These are phyloP conservation scores for Rambutsinella grinnellia DNA, from an alignment of 2,888 invertebrate species.

Conservation along the genomic window DNA sequence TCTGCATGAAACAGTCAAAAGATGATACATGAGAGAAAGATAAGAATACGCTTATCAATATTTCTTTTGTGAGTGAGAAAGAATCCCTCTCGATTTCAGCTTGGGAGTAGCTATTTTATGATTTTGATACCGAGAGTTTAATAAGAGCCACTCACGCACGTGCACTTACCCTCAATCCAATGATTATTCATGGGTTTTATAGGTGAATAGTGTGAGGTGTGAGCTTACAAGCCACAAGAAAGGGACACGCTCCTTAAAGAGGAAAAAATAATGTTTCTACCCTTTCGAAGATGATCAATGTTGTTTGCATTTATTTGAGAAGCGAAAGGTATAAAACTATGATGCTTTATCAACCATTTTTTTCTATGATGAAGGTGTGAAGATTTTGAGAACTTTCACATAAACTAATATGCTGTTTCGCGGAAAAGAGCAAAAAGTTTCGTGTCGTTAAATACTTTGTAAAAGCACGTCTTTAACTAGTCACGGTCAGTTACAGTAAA, in stretches of 20 bases:
- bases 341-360: too few relatives aligned
- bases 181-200: neutral
- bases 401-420: neutral
- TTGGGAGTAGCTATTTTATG: neutral
- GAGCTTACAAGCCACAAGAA: neutral
- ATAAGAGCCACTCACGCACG: conserved; percentile 19
- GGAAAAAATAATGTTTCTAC: too few relatives aligned
- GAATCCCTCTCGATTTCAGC: neutral
- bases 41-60: too few relatives aligned
- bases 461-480: neutral
- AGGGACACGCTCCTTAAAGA: neutral
- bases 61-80: neutral
- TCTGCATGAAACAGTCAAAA: too few relatives aligned
- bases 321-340: too few relatives aligned
- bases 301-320: too few relatives aligned
- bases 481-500: neutral
- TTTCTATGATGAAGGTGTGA: too few relatives aligned
- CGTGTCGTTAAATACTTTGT: too few relatives aligned
- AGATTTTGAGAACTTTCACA: neutral
- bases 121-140: neutral
- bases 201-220: neutral
- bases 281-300: too few relatives aligned
- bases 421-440: neutral
- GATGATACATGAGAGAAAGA: too few relatives aligned
- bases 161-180: neutral